A percentile compares a stretch with the other conserved stretches of the same genome.
Evolutionary conservation across 2,113 vertebrate genomes (phyloP).

Genomic region (Malurus cyaneus): DNA sequence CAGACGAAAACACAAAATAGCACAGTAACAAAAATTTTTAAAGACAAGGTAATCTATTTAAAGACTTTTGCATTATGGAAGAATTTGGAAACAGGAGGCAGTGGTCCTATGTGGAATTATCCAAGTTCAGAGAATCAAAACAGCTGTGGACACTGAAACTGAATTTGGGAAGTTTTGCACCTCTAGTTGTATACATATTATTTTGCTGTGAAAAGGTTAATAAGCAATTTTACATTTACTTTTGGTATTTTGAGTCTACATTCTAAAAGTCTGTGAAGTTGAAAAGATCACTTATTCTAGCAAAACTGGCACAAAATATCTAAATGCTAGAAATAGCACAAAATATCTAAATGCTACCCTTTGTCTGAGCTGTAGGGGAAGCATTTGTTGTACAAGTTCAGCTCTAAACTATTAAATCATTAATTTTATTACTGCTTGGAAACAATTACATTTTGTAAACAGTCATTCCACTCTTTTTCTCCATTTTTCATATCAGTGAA

Average conservation of each 20-base stretch:
- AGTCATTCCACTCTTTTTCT: not conserved
- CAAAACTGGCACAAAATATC: not conserved
- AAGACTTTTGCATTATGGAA: not conserved
- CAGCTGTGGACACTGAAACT: not conserved
- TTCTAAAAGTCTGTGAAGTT: not conserved
- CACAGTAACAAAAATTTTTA: not conserved
- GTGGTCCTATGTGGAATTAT: not conserved
- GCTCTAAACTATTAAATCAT: conserved; percentile 9
- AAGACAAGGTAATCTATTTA: not conserved
- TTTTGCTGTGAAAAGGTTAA: not conserved
- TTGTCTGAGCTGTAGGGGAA: not conserved
- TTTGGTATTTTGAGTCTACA: not conserved
- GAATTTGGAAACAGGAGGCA: not conserved
- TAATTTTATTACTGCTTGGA: conserved; percentile 13
- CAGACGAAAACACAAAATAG: not conserved
- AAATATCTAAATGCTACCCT: not conserved
- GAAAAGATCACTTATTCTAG: not conserved
- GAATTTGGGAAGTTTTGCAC: not conserved
- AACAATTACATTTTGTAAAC: conserved; percentile 1
- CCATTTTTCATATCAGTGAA: not conserved
- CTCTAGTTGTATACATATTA: not conserved
- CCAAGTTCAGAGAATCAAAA: not conserved
- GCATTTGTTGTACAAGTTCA: not conserved
- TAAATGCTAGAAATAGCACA: not conserved
- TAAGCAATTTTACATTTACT: not conserved